phyloP scores from a whole-genome alignment of 2,113 vertebrate genomes.

The Eretmochelys imbricata region DNA sequence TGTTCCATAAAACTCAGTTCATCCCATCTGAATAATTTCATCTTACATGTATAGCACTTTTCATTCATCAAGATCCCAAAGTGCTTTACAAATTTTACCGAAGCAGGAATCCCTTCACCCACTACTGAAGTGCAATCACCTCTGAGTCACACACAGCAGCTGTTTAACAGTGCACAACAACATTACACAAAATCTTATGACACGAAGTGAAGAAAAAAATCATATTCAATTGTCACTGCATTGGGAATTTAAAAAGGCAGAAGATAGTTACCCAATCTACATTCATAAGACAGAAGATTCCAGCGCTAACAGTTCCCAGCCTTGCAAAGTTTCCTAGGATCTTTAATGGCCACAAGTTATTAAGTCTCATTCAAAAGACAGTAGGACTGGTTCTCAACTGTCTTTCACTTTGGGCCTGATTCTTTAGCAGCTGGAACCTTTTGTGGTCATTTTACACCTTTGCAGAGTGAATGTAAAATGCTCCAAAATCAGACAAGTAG shows the following conservation, averaged over 20 bases:
- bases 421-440: not conserved
- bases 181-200: not conserved
- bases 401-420: not conserved
- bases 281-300: not conserved
- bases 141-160: not conserved
- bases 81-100: slow-evolving; percentile 21
- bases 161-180: slow-evolving; percentile 11
- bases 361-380: not conserved
- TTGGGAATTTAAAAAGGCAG: slow-evolving; percentile 1
- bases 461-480: not conserved
- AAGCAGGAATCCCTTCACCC: not conserved
- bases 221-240: not conserved
- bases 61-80: not conserved
- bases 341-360: not conserved
- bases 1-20: not conserved
- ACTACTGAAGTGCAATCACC: not conserved
- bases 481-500: not conserved
- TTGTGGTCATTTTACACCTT: not conserved
- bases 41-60: not conserved
- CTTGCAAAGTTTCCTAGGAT: not conserved
- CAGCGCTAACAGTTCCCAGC: not conserved
- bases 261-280: not conserved
- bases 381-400: not conserved
- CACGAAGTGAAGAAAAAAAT: not conserved
- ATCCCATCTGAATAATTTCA: not conserved